These are phyloP conservation scores for Andrena trimmerana DNA, from an alignment of 2,888 invertebrate species.

Conservation along the genomic window DNA sequence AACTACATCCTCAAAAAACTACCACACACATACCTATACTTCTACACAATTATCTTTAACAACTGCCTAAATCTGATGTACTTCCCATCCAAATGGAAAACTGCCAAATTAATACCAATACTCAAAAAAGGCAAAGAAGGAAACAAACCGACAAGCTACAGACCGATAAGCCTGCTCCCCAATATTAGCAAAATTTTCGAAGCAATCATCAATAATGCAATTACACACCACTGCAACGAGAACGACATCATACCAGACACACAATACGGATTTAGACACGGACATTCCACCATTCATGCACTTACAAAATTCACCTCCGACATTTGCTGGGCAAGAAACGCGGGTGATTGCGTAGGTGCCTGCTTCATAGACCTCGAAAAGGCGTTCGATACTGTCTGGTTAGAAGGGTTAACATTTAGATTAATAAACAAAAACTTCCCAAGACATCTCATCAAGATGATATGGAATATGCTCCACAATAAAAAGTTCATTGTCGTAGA, in stretches of 20 bases:
- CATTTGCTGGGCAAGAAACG: constrained; percentile 25
- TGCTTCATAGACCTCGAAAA: constrained; percentile 35
- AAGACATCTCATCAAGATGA: not conserved
- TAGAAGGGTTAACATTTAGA: constrained; percentile 41
- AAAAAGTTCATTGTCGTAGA: constrained; percentile 28
- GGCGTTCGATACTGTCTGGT: too few species aligned
- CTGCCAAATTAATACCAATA: not conserved
- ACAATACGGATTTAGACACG: constrained; percentile 70
- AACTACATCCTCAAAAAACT: constrained; percentile 9
- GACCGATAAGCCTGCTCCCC: constrained; percentile 56
- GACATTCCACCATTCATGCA: not conserved
- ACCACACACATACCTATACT: not conserved
- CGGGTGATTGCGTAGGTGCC: constrained; percentile 18
- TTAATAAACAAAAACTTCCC: constrained; percentile 46
- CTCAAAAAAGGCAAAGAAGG: not conserved
- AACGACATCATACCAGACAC: constrained; percentile 62
- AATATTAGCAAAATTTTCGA: constrained; percentile 72
- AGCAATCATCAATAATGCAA: constrained; percentile 39
- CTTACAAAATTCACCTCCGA: not conserved
- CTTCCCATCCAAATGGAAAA: constrained; percentile 23
- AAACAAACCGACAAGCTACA: not conserved
- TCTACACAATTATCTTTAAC: constrained; percentile 21
- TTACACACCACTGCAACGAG: constrained; percentile 2
- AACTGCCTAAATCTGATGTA: constrained; percentile 24
- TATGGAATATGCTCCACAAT: constrained; percentile 44